Evolutionary conservation across 2,797 vertebrate genomes (phyloP), one percentile per base, ranked within the genome.

Genomic region (Anableps anableps): DNA sequence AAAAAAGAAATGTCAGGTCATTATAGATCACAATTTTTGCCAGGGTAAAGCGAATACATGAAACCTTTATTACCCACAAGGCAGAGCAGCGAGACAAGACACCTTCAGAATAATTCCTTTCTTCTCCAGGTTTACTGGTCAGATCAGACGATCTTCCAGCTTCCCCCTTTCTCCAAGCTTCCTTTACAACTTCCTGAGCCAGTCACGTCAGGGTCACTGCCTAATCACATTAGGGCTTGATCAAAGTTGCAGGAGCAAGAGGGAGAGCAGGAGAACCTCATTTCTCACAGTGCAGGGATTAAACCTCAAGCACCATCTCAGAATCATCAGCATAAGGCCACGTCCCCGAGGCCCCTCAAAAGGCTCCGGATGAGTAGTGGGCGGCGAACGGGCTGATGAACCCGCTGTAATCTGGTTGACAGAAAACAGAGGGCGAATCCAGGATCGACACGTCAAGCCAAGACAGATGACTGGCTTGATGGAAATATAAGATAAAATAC

Each of bases 11-110:
- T 95, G 95, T 95, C 95, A 96, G 94, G 94, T 96, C 95, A 95
- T 96, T 96, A 96, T 95, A 92, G 95, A 96, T 95, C 83, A 93
- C 93, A 94, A 88, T 95, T 96, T 96, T 96, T 95, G 88, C 94
- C 79, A 7, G 89, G 90, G 86, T 94, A 95, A 96, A 96, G 96
- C 86, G 95, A 96, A 96, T 96, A 96, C 95, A 96, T 96, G 95
- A 96, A 96, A 96, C 93, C 95, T 95, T 96, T 96, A 96, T 96
- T 96, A 96, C 96, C 96, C 96, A 94, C 89, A 95, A 96, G 96
- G 90, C 95, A 89, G 83, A 76, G 78, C 78, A 86, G 88, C 87
- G 91, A 93, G 91, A 88, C 93, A 91, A 92, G 93, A 94, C 92
- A 93, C 93, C 93, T 91, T 93, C 91, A 87, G 94, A 95, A 95